A percentile compares a stretch with the other conserved stretches of the same genome.
phyloP scores from a whole-genome alignment of 2,888 invertebrate species.

The Tuta absoluta region DNA sequence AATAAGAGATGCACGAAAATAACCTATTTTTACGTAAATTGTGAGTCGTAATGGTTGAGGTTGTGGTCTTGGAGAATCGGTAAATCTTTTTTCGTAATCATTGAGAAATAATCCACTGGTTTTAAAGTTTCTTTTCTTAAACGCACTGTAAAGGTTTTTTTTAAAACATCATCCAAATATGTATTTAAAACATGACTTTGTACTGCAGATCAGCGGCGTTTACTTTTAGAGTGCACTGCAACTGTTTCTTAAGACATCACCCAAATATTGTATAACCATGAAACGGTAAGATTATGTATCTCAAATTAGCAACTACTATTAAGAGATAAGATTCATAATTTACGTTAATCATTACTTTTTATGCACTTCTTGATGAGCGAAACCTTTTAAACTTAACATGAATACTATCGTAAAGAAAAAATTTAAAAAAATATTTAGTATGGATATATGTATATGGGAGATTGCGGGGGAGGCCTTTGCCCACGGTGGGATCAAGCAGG shows the following conservation, averaged over 20 bases:
- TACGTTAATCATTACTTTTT: conserved; percentile 2
- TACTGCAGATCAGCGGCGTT: no score
- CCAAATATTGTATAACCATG: no score
- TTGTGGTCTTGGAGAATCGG: not conserved
- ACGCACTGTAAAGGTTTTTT: not conserved
- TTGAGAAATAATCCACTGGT: not conserved
- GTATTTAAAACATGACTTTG: not conserved
- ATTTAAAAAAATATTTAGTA: no score
- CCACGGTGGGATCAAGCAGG: no score
- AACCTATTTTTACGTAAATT: conserved; percentile 7
- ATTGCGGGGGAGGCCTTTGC: no score
- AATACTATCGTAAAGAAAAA: not conserved
- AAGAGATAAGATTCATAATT: not conserved
- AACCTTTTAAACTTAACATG: not conserved
- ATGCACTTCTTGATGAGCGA: not conserved
- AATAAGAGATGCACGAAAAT: not conserved
- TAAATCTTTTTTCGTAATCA: not conserved
- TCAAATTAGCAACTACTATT: not conserved
- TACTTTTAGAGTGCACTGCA: no score
- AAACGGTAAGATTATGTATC: conserved; percentile 2
- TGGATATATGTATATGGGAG: no score
- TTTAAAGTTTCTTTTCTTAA: not conserved
- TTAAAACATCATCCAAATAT: not conserved
- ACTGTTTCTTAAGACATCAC: not conserved
- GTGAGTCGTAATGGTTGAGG: no score